Base-by-base conservation (phyloP, 2,888 invertebrate genomes). In the Hirtodrosophila trivittata region DNA sequence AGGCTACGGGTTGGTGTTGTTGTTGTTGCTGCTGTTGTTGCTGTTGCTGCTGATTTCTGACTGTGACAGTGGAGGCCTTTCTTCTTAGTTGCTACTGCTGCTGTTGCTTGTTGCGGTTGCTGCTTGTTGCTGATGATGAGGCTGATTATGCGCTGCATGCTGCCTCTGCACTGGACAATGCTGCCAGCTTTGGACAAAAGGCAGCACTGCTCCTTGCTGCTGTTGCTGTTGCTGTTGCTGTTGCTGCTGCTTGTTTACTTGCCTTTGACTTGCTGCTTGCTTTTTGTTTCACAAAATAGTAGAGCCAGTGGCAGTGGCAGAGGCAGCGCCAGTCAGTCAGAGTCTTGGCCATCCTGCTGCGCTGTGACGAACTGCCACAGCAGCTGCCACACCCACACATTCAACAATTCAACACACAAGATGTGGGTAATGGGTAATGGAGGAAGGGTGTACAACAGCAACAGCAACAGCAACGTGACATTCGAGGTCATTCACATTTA, bases 401-500 rank as follows among this genome's bases (percentile, higher is more conserved):
- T n/a, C n/a, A n/a, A n/a, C n/a, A n/a, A n/a, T n/a, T n/a, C n/a
- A n/a, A n/a, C n/a, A n/a, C n/a, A n/a, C n/a, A n/a, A n/a, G n/a
- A n/a, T n/a, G n/a, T n/a, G n/a, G n/a, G n/a, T n/a, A n/a, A n/a
- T n/a, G n/a, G n/a, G n/a, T n/a, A n/a, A n/a, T n/a, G n/a, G n/a
- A n/a, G n/a, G n/a, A n/a, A n/a, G 42, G 46, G 59, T 47, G 49
- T 56, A 57, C 39, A 47, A 49, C 39, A 49, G 69, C 75, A 78
- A 80, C 80, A n/a, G n/a, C n/a, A n/a, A n/a, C n/a, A n/a, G n/a
- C n/a, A n/a, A n/a, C n/a, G 77, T 88, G 89, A 89, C 89, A 85
- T 89, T 89, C 70, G 89, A 77, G 88, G 88, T 88, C 89, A 73
- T 88, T 88, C 89, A 89, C 88, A 86, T 88, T 88, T 88, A 81